These are phyloP conservation scores for Puffinus mauretanicus DNA, from an alignment of 2,113 vertebrate genomes.

Conservation along the genomic window DNA sequence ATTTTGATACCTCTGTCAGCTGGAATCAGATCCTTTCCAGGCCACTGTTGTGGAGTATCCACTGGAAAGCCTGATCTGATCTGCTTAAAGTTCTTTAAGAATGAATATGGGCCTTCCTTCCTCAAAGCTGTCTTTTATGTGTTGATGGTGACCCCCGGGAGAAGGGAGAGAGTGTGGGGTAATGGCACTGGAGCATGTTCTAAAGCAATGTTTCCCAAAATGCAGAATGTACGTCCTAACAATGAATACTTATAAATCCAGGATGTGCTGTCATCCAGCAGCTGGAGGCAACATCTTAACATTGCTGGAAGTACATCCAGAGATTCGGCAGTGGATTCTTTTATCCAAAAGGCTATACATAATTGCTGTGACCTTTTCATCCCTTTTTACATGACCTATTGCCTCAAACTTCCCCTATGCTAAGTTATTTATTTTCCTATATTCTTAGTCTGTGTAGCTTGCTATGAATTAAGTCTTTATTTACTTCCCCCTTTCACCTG, in stretches of 20 bases:
- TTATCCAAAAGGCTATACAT: constrained; percentile 31
- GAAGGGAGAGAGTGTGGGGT: background rate
- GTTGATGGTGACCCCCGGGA: background rate
- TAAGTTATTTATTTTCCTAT: constrained; percentile 20
- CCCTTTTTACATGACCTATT: constrained; percentile 29
- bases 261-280: constrained; percentile 40
- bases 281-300: constrained; percentile 36
- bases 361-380: constrained; percentile 48
- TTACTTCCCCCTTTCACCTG: constrained; percentile 50
- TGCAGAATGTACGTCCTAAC: background rate
- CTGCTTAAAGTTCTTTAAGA: background rate
- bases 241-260: constrained; percentile 24
- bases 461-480: constrained; percentile 18
- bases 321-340: constrained; percentile 22
- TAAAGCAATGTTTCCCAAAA: background rate
- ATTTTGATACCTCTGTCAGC: background rate
- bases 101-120: background rate
- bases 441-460: background rate
- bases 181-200: background rate
- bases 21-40: background rate
- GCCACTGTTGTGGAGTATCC: background rate
- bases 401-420: background rate
- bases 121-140: background rate
- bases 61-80: background rate
- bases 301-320: constrained; percentile 34